Base-by-base conservation (phyloP, 2,797 vertebrate species). In the Sparus aurata region DNA sequence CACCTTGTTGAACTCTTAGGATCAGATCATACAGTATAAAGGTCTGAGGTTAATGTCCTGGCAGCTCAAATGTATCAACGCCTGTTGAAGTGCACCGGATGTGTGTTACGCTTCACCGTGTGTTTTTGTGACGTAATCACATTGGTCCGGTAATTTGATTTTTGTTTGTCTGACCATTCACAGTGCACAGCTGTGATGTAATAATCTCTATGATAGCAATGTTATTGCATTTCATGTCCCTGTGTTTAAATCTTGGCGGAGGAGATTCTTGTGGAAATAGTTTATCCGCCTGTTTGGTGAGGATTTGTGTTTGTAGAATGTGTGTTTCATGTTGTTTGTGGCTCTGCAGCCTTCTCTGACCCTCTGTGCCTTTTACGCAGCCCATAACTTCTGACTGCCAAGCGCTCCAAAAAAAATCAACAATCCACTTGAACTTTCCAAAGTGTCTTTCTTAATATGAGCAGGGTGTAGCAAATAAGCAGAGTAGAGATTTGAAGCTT, bases 361-460 rank as follows among this genome's bases (percentile, higher is more conserved):
- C 52, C 46, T 20, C 9, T 74, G 58, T 82, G 59, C 62, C 73
- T 79, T 79, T 79, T 41, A 77, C 25, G 41, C 52, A 30, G 22
- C 58, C 62, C 11, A 2, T 61, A 49, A 70, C 47, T 1, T 49
- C 49, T 60, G 20, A 79, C 54, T 12, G 43, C 30, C 12, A 68
- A 68, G 30, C 38, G 20, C 69, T 80, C 46, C 27, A 27, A 4
- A 27, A 80, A 82, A 84, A 83, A 83, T 46, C 62, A 58, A 43
- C 22, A 41, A 54, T 47, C 43, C 34, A 17, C 49, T 53, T 49
- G 17, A 18, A 64, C 49, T 41, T 70, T 59, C 5, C 2, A 77
- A 12, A 20, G 12, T 41, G 34, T 65, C 61, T 62, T 18, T 64
- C 54, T 70, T 0, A 54, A 60, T 47, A 46, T 27, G 54, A 57